These are phyloP conservation scores for Molossus molossus DNA, from an alignment of 2,797 vertebrate species.

Conservation along the genomic window DNA sequence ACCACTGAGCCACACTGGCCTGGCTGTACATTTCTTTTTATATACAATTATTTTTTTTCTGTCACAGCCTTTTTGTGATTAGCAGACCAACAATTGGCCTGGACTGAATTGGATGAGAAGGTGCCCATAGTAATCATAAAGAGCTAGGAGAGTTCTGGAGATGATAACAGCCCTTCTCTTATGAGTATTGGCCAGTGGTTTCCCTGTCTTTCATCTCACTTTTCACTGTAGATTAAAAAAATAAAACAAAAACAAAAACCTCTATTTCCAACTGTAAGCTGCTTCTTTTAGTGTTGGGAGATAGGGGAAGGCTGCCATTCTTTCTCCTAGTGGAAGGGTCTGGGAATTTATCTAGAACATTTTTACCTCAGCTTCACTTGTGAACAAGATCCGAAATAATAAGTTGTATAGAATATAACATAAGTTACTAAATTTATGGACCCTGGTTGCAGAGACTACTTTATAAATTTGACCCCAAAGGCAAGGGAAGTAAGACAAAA, in stretches of 20 bases:
- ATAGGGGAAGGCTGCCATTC: neutral
- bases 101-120: neutral
- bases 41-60: neutral
- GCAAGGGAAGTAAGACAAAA: too few species aligned
- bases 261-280: neutral
- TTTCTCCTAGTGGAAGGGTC: neutral
- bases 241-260: slow-evolving; percentile 45
- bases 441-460: too few species aligned
- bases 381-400: too few species aligned
- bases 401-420: too few species aligned
- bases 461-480: too few species aligned
- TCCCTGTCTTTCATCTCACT: slow-evolving; percentile 3
- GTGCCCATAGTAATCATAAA: neutral
- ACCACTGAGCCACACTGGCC: too few species aligned
- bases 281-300: neutral
- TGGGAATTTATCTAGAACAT: neutral
- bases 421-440: too few species aligned
- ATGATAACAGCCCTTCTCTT: neutral
- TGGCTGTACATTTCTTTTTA: too few species aligned
- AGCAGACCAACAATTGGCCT: neutral
- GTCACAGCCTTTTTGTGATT: slow-evolving; percentile 12
- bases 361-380: neutral
- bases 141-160: slow-evolving; percentile 27
- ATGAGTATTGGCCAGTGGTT: slow-evolving; percentile 29
- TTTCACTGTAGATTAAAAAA: slow-evolving; percentile 55